phyloP scores from a whole-genome alignment of 2,113 vertebrate genomes.

The Lamprotornis superbus region DNA sequence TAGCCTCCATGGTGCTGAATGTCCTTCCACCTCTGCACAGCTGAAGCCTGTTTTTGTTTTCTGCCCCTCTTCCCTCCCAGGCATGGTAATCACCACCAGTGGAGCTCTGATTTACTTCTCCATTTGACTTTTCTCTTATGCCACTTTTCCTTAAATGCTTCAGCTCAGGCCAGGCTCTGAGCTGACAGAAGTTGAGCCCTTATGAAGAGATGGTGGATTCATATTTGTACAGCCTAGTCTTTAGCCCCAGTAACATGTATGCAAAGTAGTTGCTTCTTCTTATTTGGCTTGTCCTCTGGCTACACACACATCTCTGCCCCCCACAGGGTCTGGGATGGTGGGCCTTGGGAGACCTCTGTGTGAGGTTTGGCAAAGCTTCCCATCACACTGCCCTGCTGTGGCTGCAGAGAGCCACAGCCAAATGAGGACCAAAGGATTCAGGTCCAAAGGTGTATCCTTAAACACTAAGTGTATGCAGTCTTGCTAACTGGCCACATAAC shows the following conservation, averaged over 20 bases:
- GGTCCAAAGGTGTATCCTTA: not conserved
- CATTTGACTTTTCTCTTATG: not conserved
- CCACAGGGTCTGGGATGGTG: rapidly evolving
- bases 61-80: not conserved
- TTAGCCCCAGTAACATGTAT: not conserved
- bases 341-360: not conserved
- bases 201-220: not conserved
- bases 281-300: not conserved
- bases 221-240: not conserved
- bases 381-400: not conserved
- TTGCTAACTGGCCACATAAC: not conserved
- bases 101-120: not conserved
- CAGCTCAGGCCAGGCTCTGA: not conserved
- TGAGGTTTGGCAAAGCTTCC: not conserved
- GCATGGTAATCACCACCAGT: not conserved
- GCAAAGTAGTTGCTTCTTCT: not conserved
- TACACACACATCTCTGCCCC: not conserved
- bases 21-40: not conserved
- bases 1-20: not conserved
- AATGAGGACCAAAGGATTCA: rapidly evolving
- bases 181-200: not conserved
- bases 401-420: not conserved
- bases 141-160: not conserved
- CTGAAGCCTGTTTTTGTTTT: not conserved
- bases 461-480: not conserved